These are phyloP conservation scores for Stenopsyche tienmushanensis DNA, from an alignment of 1,140 invertebrate species.

Conservation along the genomic window DNA sequence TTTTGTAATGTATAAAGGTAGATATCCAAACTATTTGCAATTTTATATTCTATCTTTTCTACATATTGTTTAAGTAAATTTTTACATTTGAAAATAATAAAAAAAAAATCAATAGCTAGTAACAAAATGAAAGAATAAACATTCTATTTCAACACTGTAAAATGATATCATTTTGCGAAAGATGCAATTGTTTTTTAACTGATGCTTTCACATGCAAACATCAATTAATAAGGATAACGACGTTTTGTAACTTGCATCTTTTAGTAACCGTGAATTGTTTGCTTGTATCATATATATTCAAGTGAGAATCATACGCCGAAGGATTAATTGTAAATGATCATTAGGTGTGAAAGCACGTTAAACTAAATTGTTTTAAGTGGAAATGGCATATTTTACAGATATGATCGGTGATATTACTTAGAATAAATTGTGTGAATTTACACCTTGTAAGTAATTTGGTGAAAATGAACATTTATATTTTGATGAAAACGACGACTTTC, in stretches of 20 bases:
- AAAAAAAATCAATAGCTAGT: no score
- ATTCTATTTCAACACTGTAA: no score
- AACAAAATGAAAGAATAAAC: no score
- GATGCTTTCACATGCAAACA: no score
- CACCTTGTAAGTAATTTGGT: constrained; percentile 32
- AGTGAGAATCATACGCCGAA: no score
- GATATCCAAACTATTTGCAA: constrained; percentile 37
- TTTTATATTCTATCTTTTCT: constrained; percentile 42
- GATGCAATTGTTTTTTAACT: no score
- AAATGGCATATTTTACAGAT: constrained; percentile 38
- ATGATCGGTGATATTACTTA: constrained; percentile 41
- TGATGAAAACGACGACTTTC: constrained; percentile 39
- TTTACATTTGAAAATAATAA: constrained; percentile 16
- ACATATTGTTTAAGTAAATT: constrained; percentile 33
- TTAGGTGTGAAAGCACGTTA: constrained; percentile 37
- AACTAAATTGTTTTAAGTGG: constrained; percentile 36
- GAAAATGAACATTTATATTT: constrained; percentile 41
- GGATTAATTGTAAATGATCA: no score
- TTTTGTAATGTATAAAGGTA: constrained; percentile 36
- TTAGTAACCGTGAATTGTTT: no score
- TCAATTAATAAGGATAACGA: no score
- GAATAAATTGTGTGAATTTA: constrained; percentile 35
- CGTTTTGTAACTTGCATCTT: no score
- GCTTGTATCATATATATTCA: no score
- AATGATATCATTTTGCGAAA: no score